Evolutionary conservation across 2,797 vertebrate species (phyloP).

Genomic region (Sebastes kiyomatsui): DNA sequence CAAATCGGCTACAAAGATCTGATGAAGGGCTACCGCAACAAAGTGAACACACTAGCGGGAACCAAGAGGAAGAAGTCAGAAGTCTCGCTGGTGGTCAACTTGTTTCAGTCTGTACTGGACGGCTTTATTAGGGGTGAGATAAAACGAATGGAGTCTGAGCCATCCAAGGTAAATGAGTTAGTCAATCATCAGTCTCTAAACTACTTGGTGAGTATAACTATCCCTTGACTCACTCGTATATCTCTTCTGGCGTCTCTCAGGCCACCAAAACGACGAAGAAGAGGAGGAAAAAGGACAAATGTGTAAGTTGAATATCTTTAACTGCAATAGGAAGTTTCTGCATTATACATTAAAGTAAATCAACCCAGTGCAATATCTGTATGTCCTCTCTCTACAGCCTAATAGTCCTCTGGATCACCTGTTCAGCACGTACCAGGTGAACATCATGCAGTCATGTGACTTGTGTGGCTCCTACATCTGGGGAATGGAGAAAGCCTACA

Average conservation of each 20-base stretch:
- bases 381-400: constrained; percentile 70
- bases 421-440: constrained; percentile 94
- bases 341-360: background rate
- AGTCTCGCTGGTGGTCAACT: constrained; percentile 91
- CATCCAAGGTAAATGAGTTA: constrained; percentile 71
- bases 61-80: constrained; percentile 83
- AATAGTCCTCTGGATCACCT: constrained; percentile 89
- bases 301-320: constrained; percentile 79
- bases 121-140: constrained; percentile 89
- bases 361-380: background rate
- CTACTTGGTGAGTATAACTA: background rate
- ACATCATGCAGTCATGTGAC: constrained; percentile 95
- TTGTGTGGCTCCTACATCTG: constrained; percentile 94
- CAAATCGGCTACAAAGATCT: constrained; percentile 90
- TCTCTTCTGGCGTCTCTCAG: constrained; percentile 60
- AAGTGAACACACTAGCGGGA: constrained; percentile 85
- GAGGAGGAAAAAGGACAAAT: constrained; percentile 87
- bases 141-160: constrained; percentile 83
- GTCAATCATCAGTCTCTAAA: background rate
- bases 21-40: constrained; percentile 91
- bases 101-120: constrained; percentile 95
- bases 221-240: background rate
- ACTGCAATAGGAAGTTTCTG: background rate
- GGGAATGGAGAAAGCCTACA: constrained; percentile 97
- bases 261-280: constrained; percentile 86